phyloP scores from a whole-genome alignment of 1,140 invertebrate species.

The Fopius arisanus region DNA sequence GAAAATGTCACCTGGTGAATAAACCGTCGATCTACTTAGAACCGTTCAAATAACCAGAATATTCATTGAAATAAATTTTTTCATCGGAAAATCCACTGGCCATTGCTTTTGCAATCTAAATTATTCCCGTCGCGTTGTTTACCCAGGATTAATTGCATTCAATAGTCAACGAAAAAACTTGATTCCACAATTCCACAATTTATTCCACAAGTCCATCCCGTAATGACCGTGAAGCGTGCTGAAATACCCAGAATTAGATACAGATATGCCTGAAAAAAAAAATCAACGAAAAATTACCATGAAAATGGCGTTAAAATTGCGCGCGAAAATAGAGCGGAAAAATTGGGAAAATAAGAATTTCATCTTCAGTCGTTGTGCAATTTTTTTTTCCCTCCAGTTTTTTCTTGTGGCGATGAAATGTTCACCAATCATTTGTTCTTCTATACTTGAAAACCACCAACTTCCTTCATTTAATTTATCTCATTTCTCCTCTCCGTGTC shows the following conservation, averaged over 20 bases:
- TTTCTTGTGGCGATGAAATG: too few species aligned
- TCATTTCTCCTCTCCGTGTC: background rate
- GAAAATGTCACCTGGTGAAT: background rate
- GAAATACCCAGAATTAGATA: conserved; percentile 15
- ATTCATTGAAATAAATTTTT: conserved; percentile 29
- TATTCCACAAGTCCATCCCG: background rate
- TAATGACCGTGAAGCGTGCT: background rate
- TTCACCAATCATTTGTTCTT: background rate
- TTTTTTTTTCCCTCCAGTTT: too few species aligned
- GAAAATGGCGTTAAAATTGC: too few species aligned
- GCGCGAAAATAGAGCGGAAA: too few species aligned
- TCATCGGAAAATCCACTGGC: background rate
- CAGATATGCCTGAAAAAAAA: background rate
- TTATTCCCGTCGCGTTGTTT: conserved; percentile 17
- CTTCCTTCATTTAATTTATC: conserved; percentile 15
- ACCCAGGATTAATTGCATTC: background rate
- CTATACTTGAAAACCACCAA: background rate
- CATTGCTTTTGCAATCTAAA: conserved; percentile 12
- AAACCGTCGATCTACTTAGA: conserved; percentile 1
- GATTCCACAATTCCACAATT: background rate
- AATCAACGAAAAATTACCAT: too few species aligned
- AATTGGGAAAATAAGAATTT: too few species aligned
- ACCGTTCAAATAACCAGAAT: conserved; percentile 46
- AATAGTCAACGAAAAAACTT: conserved; percentile 19
- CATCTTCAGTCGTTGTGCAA: too few species aligned